phyloP scores from a whole-genome alignment of 1,140 invertebrate species.

The Macrocentrus cingulum region DNA sequence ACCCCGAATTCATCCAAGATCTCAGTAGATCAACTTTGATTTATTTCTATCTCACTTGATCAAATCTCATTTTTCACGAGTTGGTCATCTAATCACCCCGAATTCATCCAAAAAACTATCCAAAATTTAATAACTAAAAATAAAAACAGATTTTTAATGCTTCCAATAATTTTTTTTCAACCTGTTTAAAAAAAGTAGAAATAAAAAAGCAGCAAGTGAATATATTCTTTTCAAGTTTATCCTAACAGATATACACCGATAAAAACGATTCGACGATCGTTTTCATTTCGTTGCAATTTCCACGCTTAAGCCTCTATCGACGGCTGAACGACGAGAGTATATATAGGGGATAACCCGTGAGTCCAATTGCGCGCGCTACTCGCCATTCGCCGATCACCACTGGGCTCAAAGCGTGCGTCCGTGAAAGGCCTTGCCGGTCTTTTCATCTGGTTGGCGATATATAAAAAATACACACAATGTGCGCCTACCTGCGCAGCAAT shows the following conservation, averaged over 20 bases:
- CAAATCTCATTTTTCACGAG: too few species aligned
- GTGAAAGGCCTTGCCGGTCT: conserved; percentile 34
- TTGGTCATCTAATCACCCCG: too few species aligned
- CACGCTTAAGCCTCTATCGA: conserved; percentile 13
- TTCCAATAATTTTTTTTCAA: too few species aligned
- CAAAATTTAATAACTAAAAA: too few species aligned
- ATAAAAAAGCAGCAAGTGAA: too few species aligned
- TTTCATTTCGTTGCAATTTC: conserved; percentile 16
- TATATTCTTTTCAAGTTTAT: not conserved
- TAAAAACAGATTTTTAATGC: too few species aligned
- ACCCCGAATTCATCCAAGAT: too few species aligned
- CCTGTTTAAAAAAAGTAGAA: too few species aligned
- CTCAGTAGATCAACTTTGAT: too few species aligned
- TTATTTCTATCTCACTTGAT: too few species aligned
- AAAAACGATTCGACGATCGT: conserved; percentile 10
- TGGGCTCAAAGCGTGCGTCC: conserved; percentile 4
- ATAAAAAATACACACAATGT: conserved; percentile 12
- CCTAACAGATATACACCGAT: conserved; percentile 3
- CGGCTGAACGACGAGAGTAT: conserved; percentile 16
- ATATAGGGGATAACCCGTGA: conserved; percentile 18
- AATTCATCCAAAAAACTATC: too few species aligned
- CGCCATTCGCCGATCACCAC: conserved; percentile 20
- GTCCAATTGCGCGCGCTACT: conserved; percentile 20
- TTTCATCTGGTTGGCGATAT: conserved; percentile 45
- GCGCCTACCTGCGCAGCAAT: too few species aligned